phyloP scores from a whole-genome alignment of 2,797 vertebrate genomes.

The Falco peregrinus region DNA sequence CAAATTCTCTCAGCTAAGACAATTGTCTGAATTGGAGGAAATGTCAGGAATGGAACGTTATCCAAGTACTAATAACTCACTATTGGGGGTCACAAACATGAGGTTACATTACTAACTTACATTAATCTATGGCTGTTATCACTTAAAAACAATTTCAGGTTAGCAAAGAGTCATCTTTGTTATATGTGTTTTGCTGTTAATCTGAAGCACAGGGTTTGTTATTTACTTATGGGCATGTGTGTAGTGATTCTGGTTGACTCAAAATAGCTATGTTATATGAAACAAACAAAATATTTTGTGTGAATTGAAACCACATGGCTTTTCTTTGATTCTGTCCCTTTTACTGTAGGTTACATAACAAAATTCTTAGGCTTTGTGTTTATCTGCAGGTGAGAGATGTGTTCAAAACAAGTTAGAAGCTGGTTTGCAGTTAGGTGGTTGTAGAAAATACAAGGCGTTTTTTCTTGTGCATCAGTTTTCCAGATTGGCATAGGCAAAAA shows the following conservation, averaged over 20 bases:
- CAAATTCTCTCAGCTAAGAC: background rate
- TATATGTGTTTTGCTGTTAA: background rate
- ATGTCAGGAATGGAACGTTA: background rate
- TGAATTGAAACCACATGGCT: background rate
- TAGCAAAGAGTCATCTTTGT: background rate
- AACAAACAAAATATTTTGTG: background rate
- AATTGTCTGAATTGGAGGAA: background rate
- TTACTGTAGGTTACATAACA: background rate
- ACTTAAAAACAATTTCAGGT: background rate
- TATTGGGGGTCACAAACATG: background rate
- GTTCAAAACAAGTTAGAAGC: background rate
- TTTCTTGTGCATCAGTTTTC: background rate
- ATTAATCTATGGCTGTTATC: background rate
- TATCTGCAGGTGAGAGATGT: background rate
- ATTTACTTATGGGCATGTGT: background rate
- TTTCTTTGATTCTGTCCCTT: background rate
- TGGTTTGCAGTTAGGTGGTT: background rate
- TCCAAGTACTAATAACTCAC: background rate
- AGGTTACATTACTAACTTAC: background rate
- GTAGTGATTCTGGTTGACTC: background rate
- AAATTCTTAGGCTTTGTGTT: background rate
- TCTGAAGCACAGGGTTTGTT: background rate
- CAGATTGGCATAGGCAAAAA: background rate
- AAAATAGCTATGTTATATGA: background rate
- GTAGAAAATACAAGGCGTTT: background rate